phyloP scores from a whole-genome alignment of 2,113 vertebrate genomes.

The Strix uralensis region DNA sequence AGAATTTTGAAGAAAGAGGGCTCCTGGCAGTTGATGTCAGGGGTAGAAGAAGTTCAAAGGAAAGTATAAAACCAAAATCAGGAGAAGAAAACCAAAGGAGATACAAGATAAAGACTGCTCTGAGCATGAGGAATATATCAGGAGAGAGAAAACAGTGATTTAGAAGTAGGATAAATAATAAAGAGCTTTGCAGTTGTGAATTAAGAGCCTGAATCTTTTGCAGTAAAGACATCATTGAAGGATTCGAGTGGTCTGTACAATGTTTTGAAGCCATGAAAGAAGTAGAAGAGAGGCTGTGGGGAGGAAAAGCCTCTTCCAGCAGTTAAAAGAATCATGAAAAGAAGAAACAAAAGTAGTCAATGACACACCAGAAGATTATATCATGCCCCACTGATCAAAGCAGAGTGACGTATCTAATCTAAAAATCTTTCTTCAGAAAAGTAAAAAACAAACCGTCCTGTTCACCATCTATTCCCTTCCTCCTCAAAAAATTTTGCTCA shows the following conservation, averaged over 20 bases:
- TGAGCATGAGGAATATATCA: background rate
- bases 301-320: background rate
- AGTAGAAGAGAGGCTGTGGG: background rate
- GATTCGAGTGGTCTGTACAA: background rate
- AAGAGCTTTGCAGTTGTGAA: background rate
- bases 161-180: constrained; percentile 27
- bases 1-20: background rate
- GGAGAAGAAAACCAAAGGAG: background rate
- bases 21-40: background rate
- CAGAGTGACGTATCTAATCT: background rate
- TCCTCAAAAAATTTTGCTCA: constrained; percentile 1
- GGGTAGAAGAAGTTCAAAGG: constrained; percentile 14
- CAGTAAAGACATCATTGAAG: background rate
- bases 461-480: background rate
- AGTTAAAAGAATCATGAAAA: background rate
- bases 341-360: background rate
- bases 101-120: constrained; percentile 31
- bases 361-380: background rate
- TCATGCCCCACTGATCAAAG: background rate
- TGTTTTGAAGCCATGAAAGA: background rate
- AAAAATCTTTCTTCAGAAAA: background rate
- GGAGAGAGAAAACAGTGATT: background rate
- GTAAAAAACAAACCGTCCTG: background rate
- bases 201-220: background rate
- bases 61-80: constrained; percentile 13